Percentiles rank a stretch among this genome's conserved stretches.
Evolutionary conservation across 1,140 invertebrate genomes (phyloP).

Genomic region (Drosophila bocqueti): DNA sequence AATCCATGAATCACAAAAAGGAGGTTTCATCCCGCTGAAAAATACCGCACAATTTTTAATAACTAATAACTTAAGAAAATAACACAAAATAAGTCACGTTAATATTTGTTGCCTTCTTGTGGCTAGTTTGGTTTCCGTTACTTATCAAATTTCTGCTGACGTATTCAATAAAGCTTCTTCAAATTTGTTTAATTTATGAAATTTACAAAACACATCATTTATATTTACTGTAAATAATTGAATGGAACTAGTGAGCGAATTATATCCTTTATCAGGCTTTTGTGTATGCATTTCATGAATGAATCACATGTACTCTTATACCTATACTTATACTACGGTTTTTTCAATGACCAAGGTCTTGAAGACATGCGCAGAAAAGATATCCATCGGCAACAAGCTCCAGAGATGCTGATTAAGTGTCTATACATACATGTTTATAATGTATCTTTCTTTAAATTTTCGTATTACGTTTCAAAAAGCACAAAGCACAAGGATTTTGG

Average conservation of each 20-base stretch:
- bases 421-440: background rate
- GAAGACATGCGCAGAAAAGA: conserved; percentile 20
- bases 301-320: conserved; percentile 11
- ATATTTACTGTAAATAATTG: background rate
- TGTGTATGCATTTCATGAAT: conserved; percentile 33
- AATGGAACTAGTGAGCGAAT: background rate
- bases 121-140: background rate
- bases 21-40: conserved; percentile 27
- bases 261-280: background rate
- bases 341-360: background rate
- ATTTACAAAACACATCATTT: background rate
- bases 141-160: background rate
- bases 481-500: background rate
- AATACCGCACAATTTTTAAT: conserved; percentile 13
- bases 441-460: conserved; percentile 1
- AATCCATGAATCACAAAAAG: conserved; percentile 13
- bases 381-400: conserved; percentile 2
- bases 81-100: background rate
- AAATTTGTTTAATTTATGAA: background rate
- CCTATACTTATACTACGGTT: background rate
- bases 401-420: background rate
- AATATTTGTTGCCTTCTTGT: background rate
- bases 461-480: background rate
- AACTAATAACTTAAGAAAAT: conserved; percentile 12
- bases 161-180: background rate